A percentile compares a stretch with the other conserved stretches of the same genome.
phyloP scores from a whole-genome alignment of 2,113 vertebrate species.

The Nansenia antarctica region DNA sequence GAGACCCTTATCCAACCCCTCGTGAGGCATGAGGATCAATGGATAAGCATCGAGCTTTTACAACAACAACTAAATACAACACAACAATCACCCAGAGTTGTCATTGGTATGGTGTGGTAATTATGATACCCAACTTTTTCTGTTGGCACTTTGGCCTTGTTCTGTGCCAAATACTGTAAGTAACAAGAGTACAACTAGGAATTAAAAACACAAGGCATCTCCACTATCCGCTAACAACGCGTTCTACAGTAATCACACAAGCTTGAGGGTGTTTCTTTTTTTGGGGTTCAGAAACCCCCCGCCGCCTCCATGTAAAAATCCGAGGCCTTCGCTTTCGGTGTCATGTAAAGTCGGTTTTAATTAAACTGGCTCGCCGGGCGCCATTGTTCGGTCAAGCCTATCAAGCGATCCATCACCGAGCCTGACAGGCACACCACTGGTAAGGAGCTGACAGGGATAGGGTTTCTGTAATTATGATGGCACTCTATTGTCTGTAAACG shows the following conservation, averaged over 20 bases:
- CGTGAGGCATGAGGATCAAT: background rate
- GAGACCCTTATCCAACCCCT: background rate
- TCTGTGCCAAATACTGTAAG: background rate
- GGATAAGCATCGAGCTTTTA: background rate
- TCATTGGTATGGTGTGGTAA: background rate
- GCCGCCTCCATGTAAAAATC: conserved; percentile 25
- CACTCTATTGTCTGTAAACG: conserved; percentile 43
- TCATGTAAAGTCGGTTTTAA: conserved; percentile 56
- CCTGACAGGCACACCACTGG: conserved; percentile 27
- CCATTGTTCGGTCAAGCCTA: conserved; percentile 32
- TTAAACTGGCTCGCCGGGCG: conserved; percentile 52
- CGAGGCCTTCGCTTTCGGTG: conserved; percentile 8
- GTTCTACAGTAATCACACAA: background rate
- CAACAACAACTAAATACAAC: background rate
- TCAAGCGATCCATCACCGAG: conserved; percentile 39
- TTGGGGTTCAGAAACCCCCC: background rate
- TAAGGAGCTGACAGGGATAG: conserved; percentile 39
- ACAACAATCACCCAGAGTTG: background rate
- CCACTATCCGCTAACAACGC: background rate
- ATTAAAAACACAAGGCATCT: background rate
- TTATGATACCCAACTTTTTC: background rate
- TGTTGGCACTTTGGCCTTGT: background rate
- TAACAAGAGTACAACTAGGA: background rate
- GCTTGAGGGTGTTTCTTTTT: background rate
- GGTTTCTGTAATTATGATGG: conserved; percentile 55